Evolutionary conservation across 35 echinoderm and acorn worm species (phyloP).

Genomic region (Apostichopus parvimensis): DNA sequence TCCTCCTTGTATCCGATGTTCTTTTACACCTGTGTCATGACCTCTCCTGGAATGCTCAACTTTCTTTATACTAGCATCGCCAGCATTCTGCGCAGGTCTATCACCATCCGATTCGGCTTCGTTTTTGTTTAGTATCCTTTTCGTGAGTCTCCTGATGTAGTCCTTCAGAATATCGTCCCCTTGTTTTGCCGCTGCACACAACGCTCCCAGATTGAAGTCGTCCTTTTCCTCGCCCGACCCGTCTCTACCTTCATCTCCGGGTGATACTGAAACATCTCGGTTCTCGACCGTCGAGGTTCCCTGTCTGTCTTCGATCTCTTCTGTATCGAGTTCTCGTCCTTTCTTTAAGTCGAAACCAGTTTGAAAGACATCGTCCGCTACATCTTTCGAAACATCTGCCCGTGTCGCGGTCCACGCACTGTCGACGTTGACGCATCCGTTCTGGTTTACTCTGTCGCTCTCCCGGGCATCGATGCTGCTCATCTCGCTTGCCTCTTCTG

Average conservation of each 20-base stretch:
- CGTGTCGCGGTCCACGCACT: not conserved
- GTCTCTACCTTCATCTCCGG: not conserved
- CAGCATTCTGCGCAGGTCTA: not conserved
- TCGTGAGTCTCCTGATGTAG: constrained; percentile 78
- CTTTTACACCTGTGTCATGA: too few species aligned
- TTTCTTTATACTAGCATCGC: not conserved
- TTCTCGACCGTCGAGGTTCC: not conserved
- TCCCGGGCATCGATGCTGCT: not conserved
- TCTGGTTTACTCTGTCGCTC: too few species aligned
- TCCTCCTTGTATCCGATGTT: too few species aligned
- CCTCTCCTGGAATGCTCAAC: too few species aligned
- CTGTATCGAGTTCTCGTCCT: not conserved
- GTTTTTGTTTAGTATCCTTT: constrained; percentile 64
- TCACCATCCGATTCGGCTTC: constrained; percentile 6
- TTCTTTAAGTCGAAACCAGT: not conserved
- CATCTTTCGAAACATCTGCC: not conserved
- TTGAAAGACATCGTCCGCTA: not conserved
- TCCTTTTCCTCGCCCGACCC: constrained; percentile 27
- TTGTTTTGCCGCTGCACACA: constrained; percentile 77
- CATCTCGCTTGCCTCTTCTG: not conserved
- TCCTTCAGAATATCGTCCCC: constrained; percentile 86
- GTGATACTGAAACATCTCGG: not conserved
- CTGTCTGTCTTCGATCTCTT: not conserved
- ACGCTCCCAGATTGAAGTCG: constrained; percentile 80
- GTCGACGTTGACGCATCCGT: not conserved